Evolutionary conservation across 2,113 vertebrate genomes (phyloP).

Genomic region (Charina bottae): DNA sequence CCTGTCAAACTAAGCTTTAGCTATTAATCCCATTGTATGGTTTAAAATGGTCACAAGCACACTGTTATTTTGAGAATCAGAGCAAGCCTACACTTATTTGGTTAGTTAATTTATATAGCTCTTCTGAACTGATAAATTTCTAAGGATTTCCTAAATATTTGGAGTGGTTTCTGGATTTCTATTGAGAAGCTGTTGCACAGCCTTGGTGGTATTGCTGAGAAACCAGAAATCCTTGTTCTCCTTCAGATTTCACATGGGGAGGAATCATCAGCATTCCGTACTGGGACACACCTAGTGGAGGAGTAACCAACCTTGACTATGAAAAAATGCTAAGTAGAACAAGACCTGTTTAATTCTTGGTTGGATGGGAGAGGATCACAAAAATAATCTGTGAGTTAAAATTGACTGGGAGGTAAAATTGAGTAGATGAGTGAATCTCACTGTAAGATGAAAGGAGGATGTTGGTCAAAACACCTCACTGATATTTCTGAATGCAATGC

Average conservation of each 20-base stretch:
- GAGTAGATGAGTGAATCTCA: not conserved
- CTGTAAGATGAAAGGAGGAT: not conserved
- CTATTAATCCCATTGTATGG: not conserved
- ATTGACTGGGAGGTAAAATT: not conserved
- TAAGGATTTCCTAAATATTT: not conserved
- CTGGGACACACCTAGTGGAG: not conserved
- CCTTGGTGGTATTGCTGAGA: not conserved
- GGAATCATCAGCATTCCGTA: not conserved
- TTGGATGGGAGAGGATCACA: not conserved
- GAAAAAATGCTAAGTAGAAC: not conserved
- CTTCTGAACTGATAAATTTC: not conserved
- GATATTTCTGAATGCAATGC: not conserved
- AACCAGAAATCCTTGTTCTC: not conserved
- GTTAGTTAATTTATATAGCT: not conserved
- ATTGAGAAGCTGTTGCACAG: not conserved
- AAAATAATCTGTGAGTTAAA: not conserved
- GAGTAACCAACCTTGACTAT: not conserved
- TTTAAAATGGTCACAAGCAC: not conserved
- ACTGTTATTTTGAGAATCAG: not conserved
- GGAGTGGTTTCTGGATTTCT: not conserved
- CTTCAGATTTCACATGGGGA: not conserved
- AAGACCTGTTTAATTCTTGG: not conserved
- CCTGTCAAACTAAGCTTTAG: not conserved
- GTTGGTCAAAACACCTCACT: no score
- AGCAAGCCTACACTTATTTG: not conserved